Evolutionary conservation across 2,113 vertebrate species (phyloP).

Genomic region (Polyodon spathula): DNA sequence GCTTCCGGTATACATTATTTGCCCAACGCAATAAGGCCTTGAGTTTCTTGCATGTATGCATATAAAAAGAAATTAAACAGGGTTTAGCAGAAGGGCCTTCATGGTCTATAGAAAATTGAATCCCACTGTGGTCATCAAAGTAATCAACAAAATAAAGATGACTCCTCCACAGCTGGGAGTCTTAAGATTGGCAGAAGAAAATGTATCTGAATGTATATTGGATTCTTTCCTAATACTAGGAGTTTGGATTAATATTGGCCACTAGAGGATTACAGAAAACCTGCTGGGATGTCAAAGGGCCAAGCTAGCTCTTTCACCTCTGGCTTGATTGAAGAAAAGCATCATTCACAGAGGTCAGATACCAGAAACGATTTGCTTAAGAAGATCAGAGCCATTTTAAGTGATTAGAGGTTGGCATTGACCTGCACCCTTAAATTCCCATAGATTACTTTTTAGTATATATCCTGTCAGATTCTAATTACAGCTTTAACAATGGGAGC

Average conservation of each 20-base stretch:
- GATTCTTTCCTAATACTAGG: slow-evolving; percentile 27
- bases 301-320: slow-evolving; percentile 47
- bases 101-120: too few relatives aligned
- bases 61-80: too few relatives aligned
- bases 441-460: slow-evolving; percentile 38
- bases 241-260: slow-evolving; percentile 36
- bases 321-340: slow-evolving; percentile 36
- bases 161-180: too few relatives aligned
- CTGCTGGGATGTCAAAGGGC: slow-evolving; percentile 41
- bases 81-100: too few relatives aligned
- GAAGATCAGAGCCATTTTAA: slow-evolving; percentile 57
- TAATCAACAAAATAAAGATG: too few relatives aligned
- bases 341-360: slow-evolving; percentile 35
- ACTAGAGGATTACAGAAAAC: slow-evolving; percentile 44
- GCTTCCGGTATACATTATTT: too few relatives aligned
- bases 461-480: slow-evolving; percentile 24
- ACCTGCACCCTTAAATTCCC: slow-evolving; percentile 53
- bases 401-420: slow-evolving; percentile 46
- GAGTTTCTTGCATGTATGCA: too few relatives aligned
- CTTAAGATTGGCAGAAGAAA: too few relatives aligned
- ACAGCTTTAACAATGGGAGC: slow-evolving; percentile 26
- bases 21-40: too few relatives aligned
- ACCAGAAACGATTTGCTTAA: slow-evolving; percentile 55
- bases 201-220: slow-evolving; percentile 9
- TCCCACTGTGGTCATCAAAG: too few relatives aligned